These are phyloP conservation scores for Eptesicus fuscus DNA, from an alignment of 2,113 vertebrate species.

Conservation along the genomic window DNA sequence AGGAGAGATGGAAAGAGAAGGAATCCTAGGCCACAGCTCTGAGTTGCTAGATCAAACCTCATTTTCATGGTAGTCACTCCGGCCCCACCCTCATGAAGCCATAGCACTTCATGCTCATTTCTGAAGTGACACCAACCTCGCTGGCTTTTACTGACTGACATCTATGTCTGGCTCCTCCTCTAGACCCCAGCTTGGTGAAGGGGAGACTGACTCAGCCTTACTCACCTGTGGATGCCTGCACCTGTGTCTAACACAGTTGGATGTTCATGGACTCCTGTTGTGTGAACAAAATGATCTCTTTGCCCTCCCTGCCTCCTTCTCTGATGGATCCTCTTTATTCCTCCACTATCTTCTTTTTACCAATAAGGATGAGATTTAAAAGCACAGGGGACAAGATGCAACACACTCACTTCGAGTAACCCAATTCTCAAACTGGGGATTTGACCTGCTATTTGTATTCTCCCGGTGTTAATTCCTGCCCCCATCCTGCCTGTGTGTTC, in stretches of 20 bases:
- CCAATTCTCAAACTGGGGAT: neutral
- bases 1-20: neutral
- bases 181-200: neutral
- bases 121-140: neutral
- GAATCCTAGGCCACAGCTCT: neutral
- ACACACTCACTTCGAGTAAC: neutral
- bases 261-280: neutral
- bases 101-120: neutral
- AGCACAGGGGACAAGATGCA: neutral
- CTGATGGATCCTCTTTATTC: neutral
- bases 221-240: neutral
- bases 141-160: neutral
- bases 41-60: neutral
- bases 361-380: neutral
- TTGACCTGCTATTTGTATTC: neutral
- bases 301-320: neutral
- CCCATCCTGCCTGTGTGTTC: too few species aligned
- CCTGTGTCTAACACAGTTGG: too few species aligned
- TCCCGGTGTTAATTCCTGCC: neutral
- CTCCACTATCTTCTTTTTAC: neutral
- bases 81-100: neutral
- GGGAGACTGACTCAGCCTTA: neutral
- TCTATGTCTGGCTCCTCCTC: neutral
- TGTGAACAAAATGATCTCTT: neutral
- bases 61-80: neutral